A percentile compares a stretch with the other conserved stretches of the same genome.
Evolutionary conservation across 2,797 vertebrate species (phyloP).

Genomic region (Neosilurus hyrtlii): DNA sequence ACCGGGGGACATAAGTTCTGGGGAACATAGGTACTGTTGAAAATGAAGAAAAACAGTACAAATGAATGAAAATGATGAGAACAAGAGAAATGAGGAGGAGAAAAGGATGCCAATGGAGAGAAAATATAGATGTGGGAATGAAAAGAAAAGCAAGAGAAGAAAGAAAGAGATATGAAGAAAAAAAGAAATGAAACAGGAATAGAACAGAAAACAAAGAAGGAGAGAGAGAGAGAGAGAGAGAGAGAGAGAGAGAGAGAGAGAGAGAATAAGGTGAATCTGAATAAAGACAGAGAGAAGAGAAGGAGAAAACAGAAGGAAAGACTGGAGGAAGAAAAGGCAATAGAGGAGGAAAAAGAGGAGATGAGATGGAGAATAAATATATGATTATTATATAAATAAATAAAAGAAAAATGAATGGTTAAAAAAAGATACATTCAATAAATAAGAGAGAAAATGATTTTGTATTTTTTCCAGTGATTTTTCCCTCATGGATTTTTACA

Average conservation of each 20-base stretch:
- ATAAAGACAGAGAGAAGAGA: background rate
- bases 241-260: background rate
- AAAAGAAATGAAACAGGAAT: background rate
- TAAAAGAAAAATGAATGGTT: background rate
- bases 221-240: background rate
- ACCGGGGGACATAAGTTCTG: too few species aligned
- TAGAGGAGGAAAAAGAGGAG: background rate
- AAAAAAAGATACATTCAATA: conserved; percentile 2
- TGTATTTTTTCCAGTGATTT: background rate
- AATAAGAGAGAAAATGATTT: background rate
- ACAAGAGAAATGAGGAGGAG: background rate
- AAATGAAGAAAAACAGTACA: background rate
- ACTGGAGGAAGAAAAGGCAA: background rate
- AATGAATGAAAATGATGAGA: background rate
- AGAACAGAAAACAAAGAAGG: background rate
- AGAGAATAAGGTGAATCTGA: background rate
- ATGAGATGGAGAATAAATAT: background rate
- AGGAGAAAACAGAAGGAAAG: background rate
- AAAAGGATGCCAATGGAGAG: background rate
- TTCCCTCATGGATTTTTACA: background rate
- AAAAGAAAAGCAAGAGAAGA: background rate
- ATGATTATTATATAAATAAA: background rate
- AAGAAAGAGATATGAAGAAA: background rate
- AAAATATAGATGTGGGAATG: background rate
- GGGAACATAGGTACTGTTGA: background rate